Evolutionary conservation across 2,113 vertebrate species (phyloP).

Genomic region (Calonectris borealis): DNA sequence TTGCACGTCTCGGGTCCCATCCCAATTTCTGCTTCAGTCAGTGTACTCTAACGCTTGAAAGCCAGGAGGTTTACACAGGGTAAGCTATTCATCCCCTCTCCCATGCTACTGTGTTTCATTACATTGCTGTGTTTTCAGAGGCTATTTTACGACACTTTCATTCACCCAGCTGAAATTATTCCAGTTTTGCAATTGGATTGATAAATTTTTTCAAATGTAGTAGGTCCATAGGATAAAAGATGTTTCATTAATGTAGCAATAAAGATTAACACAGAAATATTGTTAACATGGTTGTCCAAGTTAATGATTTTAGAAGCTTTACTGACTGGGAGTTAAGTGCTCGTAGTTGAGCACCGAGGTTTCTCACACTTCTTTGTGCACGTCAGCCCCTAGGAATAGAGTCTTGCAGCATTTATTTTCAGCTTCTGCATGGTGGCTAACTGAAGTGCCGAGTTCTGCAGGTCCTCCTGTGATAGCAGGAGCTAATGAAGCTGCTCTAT

Average conservation of each 20-base stretch:
- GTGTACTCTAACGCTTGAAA: not conserved
- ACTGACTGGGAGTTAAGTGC: not conserved
- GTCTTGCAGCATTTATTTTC: slow-evolving; percentile 36
- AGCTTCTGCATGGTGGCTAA: not conserved
- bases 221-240: not conserved
- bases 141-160: not conserved
- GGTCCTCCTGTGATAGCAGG: slow-evolving; percentile 25
- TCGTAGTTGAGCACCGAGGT: not conserved
- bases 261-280: not conserved
- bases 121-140: not conserved
- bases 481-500: slow-evolving; percentile 70
- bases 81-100: not conserved
- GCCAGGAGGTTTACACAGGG: not conserved
- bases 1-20: rapidly evolving
- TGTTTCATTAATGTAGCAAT: not conserved
- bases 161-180: not conserved
- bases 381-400: not conserved
- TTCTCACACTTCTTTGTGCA: not conserved
- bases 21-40: not conserved
- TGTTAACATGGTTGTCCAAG: not conserved
- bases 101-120: not conserved
- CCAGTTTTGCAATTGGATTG: not conserved
- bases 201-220: not conserved
- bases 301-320: slow-evolving; percentile 15
- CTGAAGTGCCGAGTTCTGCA: slow-evolving; percentile 23